Evolutionary conservation across 2,113 vertebrate species (phyloP), one percentile per base, ranked within the genome.

Genomic region (Capra hircus): DNA sequence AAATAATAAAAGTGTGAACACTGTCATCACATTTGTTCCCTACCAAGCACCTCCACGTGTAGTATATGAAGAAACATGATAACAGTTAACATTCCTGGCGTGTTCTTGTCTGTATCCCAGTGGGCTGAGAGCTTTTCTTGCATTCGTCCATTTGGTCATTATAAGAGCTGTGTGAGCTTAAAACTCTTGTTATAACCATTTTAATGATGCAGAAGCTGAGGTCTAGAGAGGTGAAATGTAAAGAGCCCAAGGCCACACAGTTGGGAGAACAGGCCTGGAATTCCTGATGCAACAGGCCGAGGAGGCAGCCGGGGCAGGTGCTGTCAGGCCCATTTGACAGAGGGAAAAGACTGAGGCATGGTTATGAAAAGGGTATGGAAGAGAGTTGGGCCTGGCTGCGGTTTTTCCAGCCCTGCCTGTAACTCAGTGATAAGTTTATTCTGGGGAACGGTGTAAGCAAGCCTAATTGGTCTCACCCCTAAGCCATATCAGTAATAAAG

Each of bases 11-110:
- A 82, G 33, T 3, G 33, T 52, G 64, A 62, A 21, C 52, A 2
- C 45, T 21, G 21, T 25, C 2, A 9, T 52, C 19, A 36, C n/a
- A 14, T 40, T 43, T 16, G 27, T 27, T 36, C 74, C 33, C 43
- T 60, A 25, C 59, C 7, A 12, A 6, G 74, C 30, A 36, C 23
- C 15, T 36, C 43, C 27, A 13, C 2, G 0, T 15, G 40, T 25
- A 9, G 0, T 13, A 1, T 2, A 0, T 43, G 13, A 14, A 43
- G 11, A 43, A 19, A 83, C 2, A 2, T 0, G 2, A 0, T 0
- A 2, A 27, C 4, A 33, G 40, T 10, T 88, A 30, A 28, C 14
- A 0, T 43, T 28, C 19, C 27, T 23, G 2, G 16, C 17, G 33
- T 8, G 5, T 9, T 36, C 1, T 7, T 5, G 7, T 7, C 4